These are phyloP conservation scores for Tineola bisselliella DNA, from an alignment of 2,888 invertebrate genomes.

Conservation along the genomic window DNA sequence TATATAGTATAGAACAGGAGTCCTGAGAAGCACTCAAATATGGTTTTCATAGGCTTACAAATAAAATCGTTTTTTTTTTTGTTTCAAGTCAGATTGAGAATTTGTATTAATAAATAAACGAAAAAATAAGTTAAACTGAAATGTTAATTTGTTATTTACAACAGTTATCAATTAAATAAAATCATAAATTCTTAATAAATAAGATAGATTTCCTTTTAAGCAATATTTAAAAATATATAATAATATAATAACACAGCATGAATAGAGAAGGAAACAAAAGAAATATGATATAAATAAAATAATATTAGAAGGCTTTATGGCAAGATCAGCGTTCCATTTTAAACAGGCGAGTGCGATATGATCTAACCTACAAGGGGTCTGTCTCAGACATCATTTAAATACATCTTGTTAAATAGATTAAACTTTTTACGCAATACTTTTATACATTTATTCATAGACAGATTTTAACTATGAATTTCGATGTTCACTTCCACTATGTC, in stretches of 20 bases:
- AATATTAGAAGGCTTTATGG: not conserved
- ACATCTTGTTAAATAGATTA: slow-evolving; percentile 38
- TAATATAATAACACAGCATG: not conserved
- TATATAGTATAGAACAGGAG: no score
- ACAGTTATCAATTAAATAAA: no score
- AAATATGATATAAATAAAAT: not conserved
- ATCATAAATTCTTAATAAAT: no score
- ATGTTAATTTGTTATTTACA: no score
- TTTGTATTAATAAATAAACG: no score
- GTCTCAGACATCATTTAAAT: slow-evolving; percentile 29
- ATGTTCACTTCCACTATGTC: not conserved
- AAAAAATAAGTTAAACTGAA: no score
- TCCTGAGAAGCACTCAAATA: no score
- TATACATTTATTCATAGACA: slow-evolving; percentile 15
- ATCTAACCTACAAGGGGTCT: slow-evolving; percentile 9
- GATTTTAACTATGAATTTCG: not conserved
- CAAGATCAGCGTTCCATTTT: slow-evolving; percentile 1
- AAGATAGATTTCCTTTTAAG: no score
- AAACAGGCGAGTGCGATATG: not conserved
- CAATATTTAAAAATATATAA: no score
- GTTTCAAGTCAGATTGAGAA: no score
- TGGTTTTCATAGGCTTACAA: no score
- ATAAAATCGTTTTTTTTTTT: no score
- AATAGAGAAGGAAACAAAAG: not conserved
- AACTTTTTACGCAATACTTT: slow-evolving; percentile 31